Evolutionary conservation across 2,113 vertebrate genomes (phyloP).

Genomic region (Piaya cayana): DNA sequence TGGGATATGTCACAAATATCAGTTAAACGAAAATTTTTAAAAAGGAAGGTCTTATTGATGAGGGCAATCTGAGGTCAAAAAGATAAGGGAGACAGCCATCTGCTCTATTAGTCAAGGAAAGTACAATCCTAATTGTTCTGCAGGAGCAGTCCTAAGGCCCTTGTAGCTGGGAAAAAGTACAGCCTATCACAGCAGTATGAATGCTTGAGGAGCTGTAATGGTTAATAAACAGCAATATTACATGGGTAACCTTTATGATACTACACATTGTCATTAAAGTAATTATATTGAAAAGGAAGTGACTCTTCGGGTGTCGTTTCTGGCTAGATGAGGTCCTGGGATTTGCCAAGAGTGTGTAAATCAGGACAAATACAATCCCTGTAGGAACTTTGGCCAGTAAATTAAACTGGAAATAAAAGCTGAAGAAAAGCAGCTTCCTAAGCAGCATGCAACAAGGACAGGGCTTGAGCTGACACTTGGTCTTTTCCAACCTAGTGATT

Average conservation of each 20-base stretch:
- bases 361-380: not conserved
- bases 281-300: constrained; percentile 54
- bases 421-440: not conserved
- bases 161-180: not conserved
- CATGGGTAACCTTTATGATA: not conserved
- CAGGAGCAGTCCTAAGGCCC: not conserved
- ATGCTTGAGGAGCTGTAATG: not conserved
- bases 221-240: constrained; percentile 4
- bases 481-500: no score
- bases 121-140: not conserved
- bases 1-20: not conserved
- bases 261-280: constrained; percentile 3
- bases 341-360: not conserved
- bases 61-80: not conserved
- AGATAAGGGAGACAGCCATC: not conserved
- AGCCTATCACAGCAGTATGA: not conserved
- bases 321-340: not conserved
- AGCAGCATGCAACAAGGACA: not conserved
- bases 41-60: not conserved
- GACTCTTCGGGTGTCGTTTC: constrained; percentile 7
- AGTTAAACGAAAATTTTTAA: not conserved
- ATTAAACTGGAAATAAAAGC: not conserved
- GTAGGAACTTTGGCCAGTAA: not conserved
- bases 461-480: not conserved
- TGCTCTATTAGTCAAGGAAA: not conserved